Evolutionary conservation across 2,888 invertebrate species (phyloP).

Genomic region (Apodemia zela): DNA sequence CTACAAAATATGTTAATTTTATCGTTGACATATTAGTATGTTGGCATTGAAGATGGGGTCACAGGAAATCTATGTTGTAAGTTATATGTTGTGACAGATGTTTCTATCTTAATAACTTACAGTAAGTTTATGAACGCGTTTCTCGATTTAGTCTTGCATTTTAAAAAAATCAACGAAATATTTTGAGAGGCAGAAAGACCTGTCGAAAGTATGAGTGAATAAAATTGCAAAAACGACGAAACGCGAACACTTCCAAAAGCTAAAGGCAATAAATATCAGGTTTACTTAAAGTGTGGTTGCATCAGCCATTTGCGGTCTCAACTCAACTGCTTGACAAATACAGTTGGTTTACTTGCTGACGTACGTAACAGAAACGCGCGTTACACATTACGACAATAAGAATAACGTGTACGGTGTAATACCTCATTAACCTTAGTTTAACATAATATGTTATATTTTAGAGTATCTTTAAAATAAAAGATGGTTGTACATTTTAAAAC

Average conservation of each 20-base stretch:
- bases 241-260: constrained; percentile 57
- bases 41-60: too few species aligned
- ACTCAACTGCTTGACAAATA: constrained; percentile 55
- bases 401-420: too few species aligned
- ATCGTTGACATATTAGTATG: too few species aligned
- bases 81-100: too few species aligned
- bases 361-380: background rate
- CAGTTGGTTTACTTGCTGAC: constrained; percentile 10
- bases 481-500: background rate
- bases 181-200: background rate
- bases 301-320: constrained; percentile 57
- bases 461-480: background rate
- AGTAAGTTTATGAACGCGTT: too few species aligned
- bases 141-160: too few species aligned
- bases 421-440: background rate
- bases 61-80: too few species aligned
- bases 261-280: constrained; percentile 63
- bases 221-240: constrained; percentile 49
- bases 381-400: constrained; percentile 1
- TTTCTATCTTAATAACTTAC: too few species aligned
- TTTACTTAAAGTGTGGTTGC: constrained; percentile 63
- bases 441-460: background rate
- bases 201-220: constrained; percentile 25
- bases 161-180: too few species aligned
- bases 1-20: too few species aligned